phyloP scores from a whole-genome alignment of 2,888 invertebrate species.

The Plagiodera versicolora region DNA sequence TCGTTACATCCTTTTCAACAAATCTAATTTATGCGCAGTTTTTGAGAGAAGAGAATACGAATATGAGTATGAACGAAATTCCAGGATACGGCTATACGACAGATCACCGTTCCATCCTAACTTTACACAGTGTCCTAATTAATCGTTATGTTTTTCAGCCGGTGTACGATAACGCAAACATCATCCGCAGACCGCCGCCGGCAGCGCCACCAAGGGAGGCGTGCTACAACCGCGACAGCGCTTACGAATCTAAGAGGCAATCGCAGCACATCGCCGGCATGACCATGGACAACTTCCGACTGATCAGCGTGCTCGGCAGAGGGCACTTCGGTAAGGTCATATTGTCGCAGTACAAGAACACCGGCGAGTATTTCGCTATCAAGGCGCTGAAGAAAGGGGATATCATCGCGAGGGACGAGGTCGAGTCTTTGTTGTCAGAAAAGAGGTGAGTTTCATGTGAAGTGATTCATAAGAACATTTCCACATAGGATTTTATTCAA shows the following conservation, averaged over 20 bases:
- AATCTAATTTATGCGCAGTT: too few relatives aligned
- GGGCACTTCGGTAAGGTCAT: slow-evolving; percentile 99
- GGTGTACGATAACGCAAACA: slow-evolving; percentile 45
- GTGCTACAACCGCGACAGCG: slow-evolving; percentile 74
- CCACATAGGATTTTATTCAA: too few relatives aligned
- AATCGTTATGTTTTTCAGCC: slow-evolving; percentile 38
- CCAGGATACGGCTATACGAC: too few relatives aligned
- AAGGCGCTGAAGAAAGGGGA: slow-evolving; percentile 99
- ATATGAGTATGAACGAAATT: too few relatives aligned
- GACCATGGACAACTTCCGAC: slow-evolving; percentile 88
- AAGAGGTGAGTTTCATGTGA: slow-evolving; percentile 62
- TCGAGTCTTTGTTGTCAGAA: slow-evolving; percentile 96
- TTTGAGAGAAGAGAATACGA: too few relatives aligned
- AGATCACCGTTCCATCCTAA: too few relatives aligned
- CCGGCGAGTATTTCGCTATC: slow-evolving; percentile 96
- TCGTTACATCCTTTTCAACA: too few relatives aligned
- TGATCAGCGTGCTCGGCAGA: slow-evolving; percentile 94
- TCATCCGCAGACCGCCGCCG: slow-evolving; percentile 53
- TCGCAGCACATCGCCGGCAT: slow-evolving; percentile 71
- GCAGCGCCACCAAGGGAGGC: slow-evolving; percentile 45
- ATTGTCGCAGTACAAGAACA: slow-evolving; percentile 88
- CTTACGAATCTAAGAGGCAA: slow-evolving; percentile 74
- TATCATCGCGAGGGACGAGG: slow-evolving; percentile 95
- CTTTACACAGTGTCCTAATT: too few relatives aligned
- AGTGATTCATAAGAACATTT: too few relatives aligned